Evolutionary conservation across 2,113 vertebrate genomes (phyloP).

Genomic region (Mesembrinibis cayennensis): DNA sequence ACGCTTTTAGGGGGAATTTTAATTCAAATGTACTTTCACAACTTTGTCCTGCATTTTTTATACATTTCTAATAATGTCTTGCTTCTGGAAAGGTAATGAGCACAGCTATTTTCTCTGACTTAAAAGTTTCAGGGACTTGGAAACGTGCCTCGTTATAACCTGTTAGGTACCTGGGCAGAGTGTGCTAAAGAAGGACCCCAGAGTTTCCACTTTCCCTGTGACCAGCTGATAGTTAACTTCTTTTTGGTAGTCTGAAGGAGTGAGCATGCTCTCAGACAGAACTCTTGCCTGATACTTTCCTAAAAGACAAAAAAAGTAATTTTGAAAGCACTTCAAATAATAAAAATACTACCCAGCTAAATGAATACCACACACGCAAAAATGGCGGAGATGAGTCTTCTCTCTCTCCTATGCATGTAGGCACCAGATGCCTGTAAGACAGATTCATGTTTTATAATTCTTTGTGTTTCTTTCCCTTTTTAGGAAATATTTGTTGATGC

Average conservation of each 20-base stretch:
- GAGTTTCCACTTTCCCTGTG: constrained; percentile 84
- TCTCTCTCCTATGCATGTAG: not conserved
- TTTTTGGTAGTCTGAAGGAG: constrained; percentile 85
- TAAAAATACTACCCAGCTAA: not conserved
- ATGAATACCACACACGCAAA: not conserved
- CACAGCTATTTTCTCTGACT: not conserved
- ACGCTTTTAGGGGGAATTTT: not conserved
- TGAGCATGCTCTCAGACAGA: constrained; percentile 90
- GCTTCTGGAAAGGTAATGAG: not conserved
- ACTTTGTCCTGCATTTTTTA: not conserved
- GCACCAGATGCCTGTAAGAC: not conserved
- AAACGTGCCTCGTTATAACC: not conserved
- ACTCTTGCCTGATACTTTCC: constrained; percentile 93
- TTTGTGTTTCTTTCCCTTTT: not conserved
- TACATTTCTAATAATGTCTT: not conserved
- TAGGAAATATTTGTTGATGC: not conserved
- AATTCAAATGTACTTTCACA: not conserved
- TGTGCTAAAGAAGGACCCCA: constrained; percentile 87
- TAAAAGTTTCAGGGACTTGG: not conserved
- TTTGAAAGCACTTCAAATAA: not conserved
- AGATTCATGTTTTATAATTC: not conserved
- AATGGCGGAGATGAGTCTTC: not conserved
- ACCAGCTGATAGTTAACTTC: constrained; percentile 90
- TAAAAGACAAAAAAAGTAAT: constrained; percentile 50
- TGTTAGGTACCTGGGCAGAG: constrained; percentile 85